Conservation (phyloP, 2,113 vertebrate species). For the Scolopax mira region DNA sequence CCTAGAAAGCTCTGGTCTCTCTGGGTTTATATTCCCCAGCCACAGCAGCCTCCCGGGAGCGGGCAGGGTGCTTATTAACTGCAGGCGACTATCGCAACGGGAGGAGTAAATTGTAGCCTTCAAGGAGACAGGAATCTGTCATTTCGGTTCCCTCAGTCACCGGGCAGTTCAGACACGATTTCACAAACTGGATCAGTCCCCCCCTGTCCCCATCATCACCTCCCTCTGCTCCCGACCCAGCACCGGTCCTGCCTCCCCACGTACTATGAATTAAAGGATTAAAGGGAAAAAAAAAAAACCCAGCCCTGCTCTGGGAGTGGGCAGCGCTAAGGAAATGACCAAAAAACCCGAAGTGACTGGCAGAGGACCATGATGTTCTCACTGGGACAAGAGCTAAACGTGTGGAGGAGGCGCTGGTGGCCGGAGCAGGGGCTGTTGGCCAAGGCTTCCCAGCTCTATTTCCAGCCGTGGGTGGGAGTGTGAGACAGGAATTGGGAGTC, state of each 20-base stretch:
- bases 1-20: constrained; percentile 45
- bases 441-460: not conserved
- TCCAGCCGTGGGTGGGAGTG: not conserved
- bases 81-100: not conserved
- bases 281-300: not conserved
- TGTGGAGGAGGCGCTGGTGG: not conserved
- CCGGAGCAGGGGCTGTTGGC: not conserved
- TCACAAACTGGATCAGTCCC: not conserved
- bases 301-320: not conserved
- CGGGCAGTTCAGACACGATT: not conserved
- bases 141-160: not conserved
- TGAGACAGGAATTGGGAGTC: not conserved
- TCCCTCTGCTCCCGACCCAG: not conserved
- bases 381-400: not conserved
- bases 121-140: not conserved
- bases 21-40: constrained; percentile 4
- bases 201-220: too few relatives aligned
- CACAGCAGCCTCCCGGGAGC: not conserved
- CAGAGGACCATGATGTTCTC: not conserved
- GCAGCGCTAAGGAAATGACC: not conserved
- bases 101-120: constrained; percentile 44
- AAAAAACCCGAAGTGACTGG: not conserved
- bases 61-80: constrained; percentile 56
- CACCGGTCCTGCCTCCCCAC: not conserved
- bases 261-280: not conserved